Evolutionary conservation across 2,888 invertebrate genomes (phyloP), one percentile per base, ranked within the genome.

Genomic region (Epinotia demarniana): DNA sequence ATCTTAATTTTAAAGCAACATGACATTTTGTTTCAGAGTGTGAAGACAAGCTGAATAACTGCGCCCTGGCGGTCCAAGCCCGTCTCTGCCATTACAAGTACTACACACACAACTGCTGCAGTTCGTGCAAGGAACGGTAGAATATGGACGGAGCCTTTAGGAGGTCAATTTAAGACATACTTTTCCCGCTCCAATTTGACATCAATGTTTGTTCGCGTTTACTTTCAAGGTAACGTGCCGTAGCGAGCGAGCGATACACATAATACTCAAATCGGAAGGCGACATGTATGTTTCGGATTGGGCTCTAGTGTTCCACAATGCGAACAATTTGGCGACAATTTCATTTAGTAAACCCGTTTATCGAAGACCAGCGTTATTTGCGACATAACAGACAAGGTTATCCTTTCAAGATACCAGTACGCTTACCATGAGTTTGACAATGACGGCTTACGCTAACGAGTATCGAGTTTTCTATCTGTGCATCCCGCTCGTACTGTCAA

Each of bases 11-110:
- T 9, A 39, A 39, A 39, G 39, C 8, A 39, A 8, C 33, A 39
- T 39, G 39, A 39, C 9, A 39, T n/a, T 72, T 55, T 23, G 58
- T 73, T 85, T 66, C 84, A 86, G 94, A 93, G 73, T 97, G 97
- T 87, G 92, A 95, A 71, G 98, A 98, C 87, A 96, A 96, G 85
- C 95, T 97, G 85, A 92, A 94, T 61, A 97, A 97, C 90, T 98
- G 98, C 86, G 95, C 95, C 76, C 90, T 98, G 81, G 98, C 98
- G 0, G 96, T 97, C 3, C 98, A 98, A 89, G 97, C 98, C 6
- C 95, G 97, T 63, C 95, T 98, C 3, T 98, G 98, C 87, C 96
- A 96, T 83, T 97, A 98, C 87, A 96, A 96, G 80, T 98, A 97
- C 91, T 98, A 98, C 91, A 95, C 96, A 72, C 95, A 95, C 79